These are phyloP conservation scores for Ia io DNA, from an alignment of 2,113 vertebrate species.

Conservation along the genomic window DNA sequence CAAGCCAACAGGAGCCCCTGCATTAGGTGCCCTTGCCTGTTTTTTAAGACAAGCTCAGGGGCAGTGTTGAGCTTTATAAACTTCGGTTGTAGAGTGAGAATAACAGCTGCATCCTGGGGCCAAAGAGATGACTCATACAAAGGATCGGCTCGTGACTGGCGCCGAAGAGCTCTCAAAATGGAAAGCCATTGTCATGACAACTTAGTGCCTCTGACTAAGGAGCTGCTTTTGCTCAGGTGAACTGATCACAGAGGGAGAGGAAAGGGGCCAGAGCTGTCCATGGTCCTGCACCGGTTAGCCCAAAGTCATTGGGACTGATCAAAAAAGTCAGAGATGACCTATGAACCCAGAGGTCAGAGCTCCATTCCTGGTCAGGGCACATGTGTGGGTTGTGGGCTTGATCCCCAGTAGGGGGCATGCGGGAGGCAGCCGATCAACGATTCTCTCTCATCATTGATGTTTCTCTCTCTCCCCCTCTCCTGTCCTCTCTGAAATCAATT, in stretches of 20 bases:
- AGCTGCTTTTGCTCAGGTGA: background rate
- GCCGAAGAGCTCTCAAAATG: background rate
- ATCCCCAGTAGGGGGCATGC: no score
- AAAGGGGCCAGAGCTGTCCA: conserved; percentile 15
- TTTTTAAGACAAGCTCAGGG: background rate
- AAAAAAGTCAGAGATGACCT: no score
- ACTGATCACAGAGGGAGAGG: background rate
- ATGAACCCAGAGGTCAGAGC: no score
- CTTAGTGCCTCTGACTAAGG: background rate
- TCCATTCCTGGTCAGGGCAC: no score
- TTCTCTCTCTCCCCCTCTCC: no score
- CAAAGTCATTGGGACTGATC: background rate
- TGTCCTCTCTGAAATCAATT: no score
- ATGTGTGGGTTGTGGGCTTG: no score
- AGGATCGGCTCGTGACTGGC: background rate
- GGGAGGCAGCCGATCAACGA: no score
- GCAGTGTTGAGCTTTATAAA: background rate
- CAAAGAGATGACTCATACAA: background rate
- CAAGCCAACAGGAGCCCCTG: background rate
- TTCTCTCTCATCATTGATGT: no score
- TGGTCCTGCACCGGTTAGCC: background rate
- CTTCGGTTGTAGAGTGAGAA: background rate
- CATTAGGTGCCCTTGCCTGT: background rate
- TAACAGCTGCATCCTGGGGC: background rate
- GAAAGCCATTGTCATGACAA: background rate